These are phyloP conservation scores for Alca torda DNA, from an alignment of 2,797 vertebrate species.

Conservation along the genomic window DNA sequence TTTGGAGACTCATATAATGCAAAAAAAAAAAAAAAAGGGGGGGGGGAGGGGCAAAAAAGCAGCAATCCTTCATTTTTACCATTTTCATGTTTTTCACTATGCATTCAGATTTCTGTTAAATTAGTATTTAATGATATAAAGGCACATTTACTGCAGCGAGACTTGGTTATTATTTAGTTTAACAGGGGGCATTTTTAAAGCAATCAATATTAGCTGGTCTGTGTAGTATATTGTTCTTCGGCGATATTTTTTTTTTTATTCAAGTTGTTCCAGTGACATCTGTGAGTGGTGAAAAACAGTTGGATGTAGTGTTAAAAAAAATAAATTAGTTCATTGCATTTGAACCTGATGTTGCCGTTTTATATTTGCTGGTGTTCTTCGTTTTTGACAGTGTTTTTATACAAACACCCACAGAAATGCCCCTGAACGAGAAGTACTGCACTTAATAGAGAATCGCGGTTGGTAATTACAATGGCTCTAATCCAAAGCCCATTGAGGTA, in stretches of 20 bases:
- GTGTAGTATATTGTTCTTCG: neutral
- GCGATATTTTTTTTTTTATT: conserved; percentile 21
- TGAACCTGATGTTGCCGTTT: conserved; percentile 47
- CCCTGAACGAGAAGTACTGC: conserved; percentile 37
- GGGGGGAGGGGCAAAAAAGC: too few relatives aligned
- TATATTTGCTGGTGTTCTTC: conserved; percentile 38
- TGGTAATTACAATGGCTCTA: conserved; percentile 35
- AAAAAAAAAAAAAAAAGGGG: neutral
- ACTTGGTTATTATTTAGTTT: conserved; percentile 50
- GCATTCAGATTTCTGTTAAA: neutral
- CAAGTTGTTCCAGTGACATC: conserved; percentile 33
- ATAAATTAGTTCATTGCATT: conserved; percentile 66
- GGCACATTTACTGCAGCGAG: neutral
- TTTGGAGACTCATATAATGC: neutral
- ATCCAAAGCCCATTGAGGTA: conserved; percentile 43
- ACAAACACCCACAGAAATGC: conserved; percentile 50
- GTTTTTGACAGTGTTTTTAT: conserved; percentile 63
- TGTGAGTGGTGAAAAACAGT: conserved; percentile 35
- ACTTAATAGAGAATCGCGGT: conserved; percentile 27
- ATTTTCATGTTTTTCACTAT: neutral
- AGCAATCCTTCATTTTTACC: neutral
- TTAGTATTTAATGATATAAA: conserved; percentile 37
- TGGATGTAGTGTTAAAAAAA: conserved; percentile 52
- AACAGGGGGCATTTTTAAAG: conserved; percentile 36
- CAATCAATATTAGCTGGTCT: conserved; percentile 29